A percentile compares a stretch with the other conserved stretches of the same genome.
Evolutionary conservation across 2,888 invertebrate species (phyloP).

Genomic region (Ptycholaimellus sp.): DNA sequence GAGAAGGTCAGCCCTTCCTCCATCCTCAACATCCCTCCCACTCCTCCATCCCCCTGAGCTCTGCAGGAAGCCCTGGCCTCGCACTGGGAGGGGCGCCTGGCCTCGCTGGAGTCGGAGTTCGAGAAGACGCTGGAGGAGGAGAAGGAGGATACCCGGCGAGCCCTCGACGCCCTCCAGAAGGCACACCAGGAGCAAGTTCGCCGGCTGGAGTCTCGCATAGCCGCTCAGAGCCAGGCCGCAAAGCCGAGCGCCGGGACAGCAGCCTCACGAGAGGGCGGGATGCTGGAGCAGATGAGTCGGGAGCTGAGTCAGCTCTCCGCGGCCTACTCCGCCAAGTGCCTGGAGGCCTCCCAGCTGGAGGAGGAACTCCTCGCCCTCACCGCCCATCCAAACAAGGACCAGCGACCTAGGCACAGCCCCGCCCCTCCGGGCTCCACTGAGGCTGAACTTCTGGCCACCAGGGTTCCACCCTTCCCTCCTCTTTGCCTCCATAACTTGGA

Average conservation of each 20-base stretch:
- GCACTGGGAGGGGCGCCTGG: no score
- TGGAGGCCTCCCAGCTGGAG: constrained; percentile 6
- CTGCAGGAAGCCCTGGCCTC: no score
- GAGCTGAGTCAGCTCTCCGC: constrained; percentile 6
- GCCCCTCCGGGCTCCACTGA: no score
- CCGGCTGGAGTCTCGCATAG: not conserved
- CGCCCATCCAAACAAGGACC: no score
- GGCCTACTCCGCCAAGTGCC: constrained; percentile 7
- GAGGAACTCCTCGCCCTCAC: no score
- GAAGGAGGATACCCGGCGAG: constrained; percentile 7
- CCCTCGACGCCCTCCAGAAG: constrained; percentile 5
- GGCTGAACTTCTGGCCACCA: no score
- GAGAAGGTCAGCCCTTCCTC: no score
- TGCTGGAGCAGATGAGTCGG: constrained; percentile 5
- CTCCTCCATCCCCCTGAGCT: no score
- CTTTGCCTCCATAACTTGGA: no score
- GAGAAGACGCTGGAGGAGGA: constrained; percentile 5
- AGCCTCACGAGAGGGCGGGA: constrained; percentile 1
- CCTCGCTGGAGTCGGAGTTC: not conserved
- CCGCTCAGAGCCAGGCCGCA: not conserved
- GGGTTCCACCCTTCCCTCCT: no score
- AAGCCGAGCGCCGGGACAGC: not conserved
- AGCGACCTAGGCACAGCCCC: no score
- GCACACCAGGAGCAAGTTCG: constrained; percentile 4
- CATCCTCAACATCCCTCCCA: no score